phyloP scores from a whole-genome alignment of 2,888 invertebrate species.

The Drosophila seclusa region DNA sequence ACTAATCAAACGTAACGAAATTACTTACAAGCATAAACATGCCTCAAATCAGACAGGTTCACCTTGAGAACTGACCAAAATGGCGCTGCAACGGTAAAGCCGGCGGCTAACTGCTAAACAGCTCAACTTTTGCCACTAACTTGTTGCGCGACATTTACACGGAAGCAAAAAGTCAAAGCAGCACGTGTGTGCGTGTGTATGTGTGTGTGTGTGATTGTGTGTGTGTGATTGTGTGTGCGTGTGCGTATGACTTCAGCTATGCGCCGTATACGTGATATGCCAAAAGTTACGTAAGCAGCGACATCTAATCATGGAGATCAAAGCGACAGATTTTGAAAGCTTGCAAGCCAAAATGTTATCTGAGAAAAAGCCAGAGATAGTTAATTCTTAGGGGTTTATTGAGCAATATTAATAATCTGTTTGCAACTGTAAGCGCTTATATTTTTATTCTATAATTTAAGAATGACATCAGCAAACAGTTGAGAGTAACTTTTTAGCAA shows the following conservation, averaged over 20 bases:
- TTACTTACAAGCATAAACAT: slow-evolving; percentile 71
- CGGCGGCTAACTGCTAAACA: slow-evolving; percentile 45
- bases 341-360: neutral
- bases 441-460: neutral
- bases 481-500: neutral
- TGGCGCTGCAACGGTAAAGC: slow-evolving; percentile 76
- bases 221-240: slow-evolving; percentile 4
- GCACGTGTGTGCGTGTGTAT: slow-evolving; percentile 17
- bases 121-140: slow-evolving; percentile 55
- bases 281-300: slow-evolving; percentile 46
- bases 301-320: slow-evolving; percentile 24
- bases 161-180: slow-evolving; percentile 73
- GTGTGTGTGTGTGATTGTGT: slow-evolving; percentile 12
- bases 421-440: neutral
- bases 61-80: slow-evolving; percentile 82
- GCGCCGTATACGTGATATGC: slow-evolving; percentile 75
- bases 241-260: slow-evolving; percentile 22
- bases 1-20: slow-evolving; percentile 78
- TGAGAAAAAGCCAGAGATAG: neutral
- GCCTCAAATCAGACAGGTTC: slow-evolving; percentile 80
- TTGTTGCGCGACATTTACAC: slow-evolving; percentile 83
- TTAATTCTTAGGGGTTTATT: neutral
- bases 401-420: neutral
- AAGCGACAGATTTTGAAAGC: slow-evolving; percentile 4
- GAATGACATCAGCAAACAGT: neutral